Evolutionary conservation across 2,888 invertebrate species (phyloP), one percentile per base, ranked within the genome.

Genomic region (Seira musarum): DNA sequence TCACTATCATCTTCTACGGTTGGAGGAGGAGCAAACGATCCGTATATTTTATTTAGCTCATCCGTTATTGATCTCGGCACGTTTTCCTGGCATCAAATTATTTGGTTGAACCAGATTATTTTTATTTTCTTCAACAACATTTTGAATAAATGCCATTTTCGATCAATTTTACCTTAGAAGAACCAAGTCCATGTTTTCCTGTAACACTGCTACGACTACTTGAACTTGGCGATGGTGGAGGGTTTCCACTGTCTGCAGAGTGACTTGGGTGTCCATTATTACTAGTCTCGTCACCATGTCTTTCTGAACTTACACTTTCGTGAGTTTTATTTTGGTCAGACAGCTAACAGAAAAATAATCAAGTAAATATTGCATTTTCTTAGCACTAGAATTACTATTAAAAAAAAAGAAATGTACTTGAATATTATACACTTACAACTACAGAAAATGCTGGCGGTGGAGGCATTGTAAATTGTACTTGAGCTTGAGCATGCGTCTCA

Each of bases 1-100:
- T 83, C 83, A 64, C 82, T 83, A 24, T 85, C 84, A 35, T 77
- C 77, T n/a, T 73, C 70, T 40, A 40, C 72, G n/a, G 49, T 63
- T n/a, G 78, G 76, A 25, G 82, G 82, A 8, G 81, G 71, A 15
- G 73, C 79, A 49, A 68, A 66, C 24, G 80, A 67, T 35, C 53
- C 10, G 49, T 70, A 76, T 63, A 80, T 68, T 65, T 72, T 78
- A 57, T 82, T 82, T 22, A 81, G 77, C 24, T 81, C 81, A 17
- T 81, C 77, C 8, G 77, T 77, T 15, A 82, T 46, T 5, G 82
- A 78, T 19, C 46, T 30, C 6, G 71, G 71, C 35, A 71, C 13
- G n/a, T 66, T 71, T 46, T 70, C 76, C 76, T 76, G 22, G 46
- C 17, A 72, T 57, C 8, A 25, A 8, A 70, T 21, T 19, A 68